Percentiles rank a stretch among this genome's conserved stretches.
Conservation (phyloP, 2,888 invertebrate species). For the Epinotia brunnichana region DNA sequence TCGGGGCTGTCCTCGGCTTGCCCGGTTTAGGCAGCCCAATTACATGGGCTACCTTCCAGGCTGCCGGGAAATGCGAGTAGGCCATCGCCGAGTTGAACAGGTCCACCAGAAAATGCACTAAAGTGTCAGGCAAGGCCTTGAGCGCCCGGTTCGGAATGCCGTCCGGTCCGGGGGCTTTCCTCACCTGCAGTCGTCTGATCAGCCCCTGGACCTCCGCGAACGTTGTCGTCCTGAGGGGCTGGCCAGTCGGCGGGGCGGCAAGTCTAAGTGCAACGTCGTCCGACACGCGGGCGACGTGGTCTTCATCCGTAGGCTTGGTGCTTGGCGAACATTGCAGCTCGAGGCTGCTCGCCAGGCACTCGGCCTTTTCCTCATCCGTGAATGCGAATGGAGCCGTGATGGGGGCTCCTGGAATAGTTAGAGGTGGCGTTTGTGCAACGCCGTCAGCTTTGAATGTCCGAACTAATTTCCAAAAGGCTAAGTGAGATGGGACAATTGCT, state of each 20-base stretch:
- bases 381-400: fast-evolving
- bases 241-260: not conserved
- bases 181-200: not conserved
- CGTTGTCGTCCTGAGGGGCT: not conserved
- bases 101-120: not conserved
- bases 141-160: not conserved
- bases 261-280: not conserved
- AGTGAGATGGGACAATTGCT: not conserved
- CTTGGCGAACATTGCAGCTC: not conserved
- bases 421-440: not conserved
- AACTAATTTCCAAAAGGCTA: not conserved
- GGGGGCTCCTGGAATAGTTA: not conserved
- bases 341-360: not conserved
- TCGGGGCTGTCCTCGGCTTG: not conserved
- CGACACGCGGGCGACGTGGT: not conserved
- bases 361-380: not conserved
- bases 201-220: not conserved
- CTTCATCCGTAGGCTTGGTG: not conserved
- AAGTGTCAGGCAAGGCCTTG: not conserved
- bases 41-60: not conserved
- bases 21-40: not conserved
- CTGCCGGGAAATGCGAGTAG: not conserved
- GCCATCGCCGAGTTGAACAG: not conserved
- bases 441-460: not conserved
- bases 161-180: not conserved